Conservation (phyloP, 2,888 invertebrate species). For the Tipula lateralis region DNA sequence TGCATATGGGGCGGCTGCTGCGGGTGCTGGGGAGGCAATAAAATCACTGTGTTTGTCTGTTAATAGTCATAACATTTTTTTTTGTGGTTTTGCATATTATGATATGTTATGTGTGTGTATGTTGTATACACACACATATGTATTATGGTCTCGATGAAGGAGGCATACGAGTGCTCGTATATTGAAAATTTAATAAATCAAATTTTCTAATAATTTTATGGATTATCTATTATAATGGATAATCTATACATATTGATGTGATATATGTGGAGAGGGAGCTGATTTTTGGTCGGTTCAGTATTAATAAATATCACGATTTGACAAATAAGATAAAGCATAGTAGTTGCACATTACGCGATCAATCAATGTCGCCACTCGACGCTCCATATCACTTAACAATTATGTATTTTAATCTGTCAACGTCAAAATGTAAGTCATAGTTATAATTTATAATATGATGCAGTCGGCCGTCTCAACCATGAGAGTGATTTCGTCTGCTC, state of each 20-base stretch:
- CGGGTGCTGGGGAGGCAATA: not conserved
- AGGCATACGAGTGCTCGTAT: not conserved
- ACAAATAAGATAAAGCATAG: too few species aligned
- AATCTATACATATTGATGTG: not conserved
- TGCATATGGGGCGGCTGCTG: not conserved
- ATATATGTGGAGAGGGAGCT: not conserved
- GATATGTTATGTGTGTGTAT: not conserved
- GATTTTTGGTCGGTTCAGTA: not conserved
- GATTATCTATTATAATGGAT: not conserved
- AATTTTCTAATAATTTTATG: constrained; percentile 11
- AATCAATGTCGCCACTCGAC: too few species aligned
- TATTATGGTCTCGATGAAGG: not conserved
- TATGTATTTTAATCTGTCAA: too few species aligned
- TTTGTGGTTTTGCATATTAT: not conserved
- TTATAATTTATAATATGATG: too few species aligned
- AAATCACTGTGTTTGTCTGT: constrained; percentile 19
- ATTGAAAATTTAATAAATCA: not conserved
- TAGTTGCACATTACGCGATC: too few species aligned
- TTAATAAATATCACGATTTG: too few species aligned
- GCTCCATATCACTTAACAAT: too few species aligned
- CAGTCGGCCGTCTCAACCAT: too few species aligned
- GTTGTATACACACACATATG: too few species aligned
- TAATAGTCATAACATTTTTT: not conserved
- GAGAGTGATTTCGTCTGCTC: too few species aligned
- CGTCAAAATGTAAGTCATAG: too few species aligned